phyloP scores from a whole-genome alignment of 23 tunicate species.

The Trididemnum nubilum region DNA sequence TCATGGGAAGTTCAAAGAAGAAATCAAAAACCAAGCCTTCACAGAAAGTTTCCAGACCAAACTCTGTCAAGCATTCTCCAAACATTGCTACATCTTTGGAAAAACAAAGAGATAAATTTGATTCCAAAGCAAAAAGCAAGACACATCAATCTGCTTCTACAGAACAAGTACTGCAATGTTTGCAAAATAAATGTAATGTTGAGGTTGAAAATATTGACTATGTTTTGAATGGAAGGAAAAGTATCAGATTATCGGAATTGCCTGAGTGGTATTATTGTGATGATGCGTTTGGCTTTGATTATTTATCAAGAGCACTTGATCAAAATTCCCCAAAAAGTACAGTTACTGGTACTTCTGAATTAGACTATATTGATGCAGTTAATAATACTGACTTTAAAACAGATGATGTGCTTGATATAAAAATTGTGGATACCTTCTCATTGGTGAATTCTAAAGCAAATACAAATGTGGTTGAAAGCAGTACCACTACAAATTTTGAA shows the following conservation, averaged over 20 bases:
- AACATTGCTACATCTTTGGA: too few species aligned
- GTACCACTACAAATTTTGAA: too few species aligned
- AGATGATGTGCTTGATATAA: neutral
- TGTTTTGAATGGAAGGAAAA: slow-evolving; percentile 12
- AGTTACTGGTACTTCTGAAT: neutral
- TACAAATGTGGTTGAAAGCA: too few species aligned
- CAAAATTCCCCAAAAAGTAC: neutral
- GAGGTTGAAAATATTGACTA: slow-evolving; percentile 30
- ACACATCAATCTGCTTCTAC: slow-evolving; percentile 11
- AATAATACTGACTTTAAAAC: neutral
- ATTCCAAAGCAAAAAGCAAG: too few species aligned
- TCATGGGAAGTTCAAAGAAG: too few species aligned
- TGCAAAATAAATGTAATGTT: slow-evolving; percentile 15
- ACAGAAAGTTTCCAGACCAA: too few species aligned
- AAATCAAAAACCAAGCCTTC: too few species aligned
- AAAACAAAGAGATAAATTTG: too few species aligned
- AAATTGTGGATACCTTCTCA: slow-evolving; percentile 37
- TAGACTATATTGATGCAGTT: neutral
- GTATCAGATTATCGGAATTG: slow-evolving; percentile 10
- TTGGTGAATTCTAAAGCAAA: slow-evolving; percentile 4
- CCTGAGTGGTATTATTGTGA: slow-evolving; percentile 15
- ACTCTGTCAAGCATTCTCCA: too few species aligned
- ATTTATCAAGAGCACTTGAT: neutral
- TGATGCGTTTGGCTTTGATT: neutral
- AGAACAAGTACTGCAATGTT: slow-evolving; percentile 22